Conservation (phyloP, 2,888 invertebrate genomes). For the Lepas anatifera region DNA sequence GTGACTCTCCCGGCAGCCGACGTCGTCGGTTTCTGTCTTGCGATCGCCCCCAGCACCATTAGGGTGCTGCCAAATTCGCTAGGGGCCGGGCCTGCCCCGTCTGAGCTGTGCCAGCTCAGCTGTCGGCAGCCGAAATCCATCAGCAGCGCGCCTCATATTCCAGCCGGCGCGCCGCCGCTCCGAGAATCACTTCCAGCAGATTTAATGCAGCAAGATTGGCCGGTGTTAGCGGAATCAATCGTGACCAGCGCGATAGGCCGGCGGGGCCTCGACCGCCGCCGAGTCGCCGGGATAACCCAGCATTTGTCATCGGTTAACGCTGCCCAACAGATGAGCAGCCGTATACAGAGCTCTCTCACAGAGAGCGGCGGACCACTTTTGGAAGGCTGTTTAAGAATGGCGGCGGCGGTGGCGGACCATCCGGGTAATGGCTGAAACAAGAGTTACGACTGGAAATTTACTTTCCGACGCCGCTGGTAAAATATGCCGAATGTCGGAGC, state of each 20-base stretch:
- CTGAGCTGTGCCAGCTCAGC: background rate
- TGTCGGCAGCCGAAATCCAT: background rate
- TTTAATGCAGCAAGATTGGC: constrained; percentile 10
- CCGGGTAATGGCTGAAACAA: background rate
- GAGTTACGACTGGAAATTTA: background rate
- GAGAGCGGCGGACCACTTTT: background rate
- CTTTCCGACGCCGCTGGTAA: background rate
- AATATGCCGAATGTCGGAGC: constrained; percentile 5
- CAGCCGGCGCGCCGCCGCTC: background rate
- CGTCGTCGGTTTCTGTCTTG: too few relatives aligned
- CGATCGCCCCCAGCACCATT: too few relatives aligned
- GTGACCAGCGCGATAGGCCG: background rate
- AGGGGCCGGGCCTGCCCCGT: background rate
- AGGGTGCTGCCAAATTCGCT: background rate
- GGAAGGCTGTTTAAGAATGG: too few relatives aligned
- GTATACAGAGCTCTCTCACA: background rate
- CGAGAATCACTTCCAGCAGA: constrained; percentile 10
- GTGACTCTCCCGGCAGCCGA: too few relatives aligned
- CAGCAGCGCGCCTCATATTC: background rate
- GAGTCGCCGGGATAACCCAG: background rate
- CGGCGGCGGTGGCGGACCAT: too few relatives aligned
- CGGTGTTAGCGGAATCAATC: constrained; percentile 5
- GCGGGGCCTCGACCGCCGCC: background rate
- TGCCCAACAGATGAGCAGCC: background rate
- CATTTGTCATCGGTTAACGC: constrained; percentile 9